phyloP scores from a whole-genome alignment of 2,888 invertebrate genomes.

The Cryptus viduatorius region DNA sequence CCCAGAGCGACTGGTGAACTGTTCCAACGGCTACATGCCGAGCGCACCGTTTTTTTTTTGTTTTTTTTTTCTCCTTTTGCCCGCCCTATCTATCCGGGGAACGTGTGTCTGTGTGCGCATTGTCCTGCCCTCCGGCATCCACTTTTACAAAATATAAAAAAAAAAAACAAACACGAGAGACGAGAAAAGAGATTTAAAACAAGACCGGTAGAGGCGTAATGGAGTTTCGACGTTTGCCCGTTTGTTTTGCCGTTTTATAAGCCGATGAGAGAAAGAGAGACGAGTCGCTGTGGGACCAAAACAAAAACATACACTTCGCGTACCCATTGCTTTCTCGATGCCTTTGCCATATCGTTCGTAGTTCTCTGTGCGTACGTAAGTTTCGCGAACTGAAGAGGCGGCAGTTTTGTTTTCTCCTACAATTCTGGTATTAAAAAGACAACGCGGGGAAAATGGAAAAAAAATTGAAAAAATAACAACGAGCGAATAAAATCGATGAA shows the following conservation, averaged over 20 bases:
- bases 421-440: neutral
- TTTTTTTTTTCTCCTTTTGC: neutral
- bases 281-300: conserved; percentile 30
- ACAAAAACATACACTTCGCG: conserved; percentile 1
- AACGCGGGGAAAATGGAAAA: neutral
- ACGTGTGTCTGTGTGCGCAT: conserved; percentile 24
- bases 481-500: neutral
- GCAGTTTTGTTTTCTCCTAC: no score
- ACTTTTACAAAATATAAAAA: conserved; percentile 51
- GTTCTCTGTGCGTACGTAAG: neutral
- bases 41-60: conserved; percentile 2
- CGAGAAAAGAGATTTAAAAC: conserved; percentile 20
- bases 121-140: conserved; percentile 18
- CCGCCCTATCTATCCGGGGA: neutral
- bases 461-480: neutral
- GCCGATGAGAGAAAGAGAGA: conserved; percentile 69
- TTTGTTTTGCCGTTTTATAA: conserved; percentile 75
- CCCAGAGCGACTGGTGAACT: conserved; percentile 35
- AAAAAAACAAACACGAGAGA: conserved; percentile 33
- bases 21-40: conserved; percentile 22
- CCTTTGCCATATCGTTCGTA: neutral
- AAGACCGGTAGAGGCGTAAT: conserved; percentile 67
- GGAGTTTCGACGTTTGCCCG: conserved; percentile 75
- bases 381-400: neutral
- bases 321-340: no score